Conservation (phyloP, 2,797 vertebrate genomes). For the Sparus aurata region DNA sequence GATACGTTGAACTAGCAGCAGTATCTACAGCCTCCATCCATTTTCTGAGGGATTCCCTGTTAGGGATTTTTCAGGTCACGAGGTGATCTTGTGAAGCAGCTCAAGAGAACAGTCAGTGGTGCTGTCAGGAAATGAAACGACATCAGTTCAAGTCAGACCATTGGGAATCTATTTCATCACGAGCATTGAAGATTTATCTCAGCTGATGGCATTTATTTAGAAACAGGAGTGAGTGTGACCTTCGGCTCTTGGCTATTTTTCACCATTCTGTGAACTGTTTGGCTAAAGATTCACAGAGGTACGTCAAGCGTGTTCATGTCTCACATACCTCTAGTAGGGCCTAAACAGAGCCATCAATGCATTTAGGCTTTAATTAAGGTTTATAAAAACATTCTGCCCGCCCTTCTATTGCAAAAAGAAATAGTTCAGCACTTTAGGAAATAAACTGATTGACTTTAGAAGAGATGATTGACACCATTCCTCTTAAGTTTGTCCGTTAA, state of each 20-base stretch:
- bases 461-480: neutral
- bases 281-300: neutral
- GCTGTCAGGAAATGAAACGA: slow-evolving; percentile 53
- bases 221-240: neutral
- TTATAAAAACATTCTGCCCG: neutral
- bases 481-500: neutral
- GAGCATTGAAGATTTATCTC: slow-evolving; percentile 20
- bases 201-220: slow-evolving; percentile 15
- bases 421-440: neutral
- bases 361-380: neutral
- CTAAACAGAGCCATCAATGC: neutral
- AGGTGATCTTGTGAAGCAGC: slow-evolving; percentile 49
- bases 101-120: slow-evolving; percentile 36
- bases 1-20: slow-evolving; percentile 13
- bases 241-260: neutral
- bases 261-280: neutral
- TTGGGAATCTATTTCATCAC: slow-evolving; percentile 43
- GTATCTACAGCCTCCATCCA: slow-evolving; percentile 10
- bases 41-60: slow-evolving; percentile 35
- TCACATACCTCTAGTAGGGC: neutral
- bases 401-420: neutral
- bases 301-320: neutral
- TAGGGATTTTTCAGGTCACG: slow-evolving; percentile 48
- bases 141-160: slow-evolving; percentile 42
- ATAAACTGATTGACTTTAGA: neutral